These are phyloP conservation scores for Clamator glandarius DNA, from an alignment of 2,797 vertebrate species.

Conservation along the genomic window DNA sequence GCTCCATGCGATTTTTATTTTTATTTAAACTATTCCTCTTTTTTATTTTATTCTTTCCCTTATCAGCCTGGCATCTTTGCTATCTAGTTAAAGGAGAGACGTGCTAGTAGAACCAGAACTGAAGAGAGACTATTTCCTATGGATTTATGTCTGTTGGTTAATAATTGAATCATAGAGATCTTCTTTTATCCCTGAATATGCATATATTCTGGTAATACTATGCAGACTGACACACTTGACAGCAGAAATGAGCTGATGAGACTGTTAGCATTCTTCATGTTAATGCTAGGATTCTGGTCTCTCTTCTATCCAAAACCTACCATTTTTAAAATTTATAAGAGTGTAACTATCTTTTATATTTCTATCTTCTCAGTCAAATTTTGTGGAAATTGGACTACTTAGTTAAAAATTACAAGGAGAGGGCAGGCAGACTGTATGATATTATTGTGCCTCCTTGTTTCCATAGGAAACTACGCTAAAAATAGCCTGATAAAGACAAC, in stretches of 20 bases:
- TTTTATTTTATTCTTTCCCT: not conserved
- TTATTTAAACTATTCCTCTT: not conserved
- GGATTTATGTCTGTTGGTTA: slow-evolving; percentile 21
- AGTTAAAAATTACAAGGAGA: slow-evolving; percentile 16
- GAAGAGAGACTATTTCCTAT: not conserved
- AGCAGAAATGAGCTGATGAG: slow-evolving; percentile 44
- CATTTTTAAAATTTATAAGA: not conserved
- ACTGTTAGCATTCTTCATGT: slow-evolving; percentile 41
- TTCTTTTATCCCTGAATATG: slow-evolving; percentile 55
- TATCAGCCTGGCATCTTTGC: not conserved
- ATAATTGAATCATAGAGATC: slow-evolving; percentile 45
- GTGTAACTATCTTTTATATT: not conserved
- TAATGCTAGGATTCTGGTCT: slow-evolving; percentile 19
- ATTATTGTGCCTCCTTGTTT: not conserved
- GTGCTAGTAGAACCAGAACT: not conserved
- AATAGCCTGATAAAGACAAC: not conserved
- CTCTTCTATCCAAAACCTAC: not conserved
- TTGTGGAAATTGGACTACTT: not conserved
- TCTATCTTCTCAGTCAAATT: slow-evolving; percentile 14
- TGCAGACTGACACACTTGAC: slow-evolving; percentile 30
- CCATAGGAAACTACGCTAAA: slow-evolving; percentile 46
- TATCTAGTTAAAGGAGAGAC: not conserved
- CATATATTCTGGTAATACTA: slow-evolving; percentile 7
- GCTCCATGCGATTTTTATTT: not conserved
- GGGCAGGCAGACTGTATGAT: not conserved